Conservation (phyloP, 2,113 vertebrate genomes). For the Mustela nigripes region DNA sequence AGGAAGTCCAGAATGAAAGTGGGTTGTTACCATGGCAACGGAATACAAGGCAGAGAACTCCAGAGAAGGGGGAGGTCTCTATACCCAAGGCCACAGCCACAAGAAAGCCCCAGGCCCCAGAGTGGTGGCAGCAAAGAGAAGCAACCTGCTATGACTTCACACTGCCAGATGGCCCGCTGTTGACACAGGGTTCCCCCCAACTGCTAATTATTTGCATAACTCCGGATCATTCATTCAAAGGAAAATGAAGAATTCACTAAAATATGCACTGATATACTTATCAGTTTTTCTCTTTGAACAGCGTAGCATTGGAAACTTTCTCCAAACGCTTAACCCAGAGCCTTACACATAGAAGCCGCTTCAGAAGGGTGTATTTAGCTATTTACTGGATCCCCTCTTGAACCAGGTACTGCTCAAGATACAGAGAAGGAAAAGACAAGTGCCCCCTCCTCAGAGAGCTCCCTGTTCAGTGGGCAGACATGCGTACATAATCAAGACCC, state of each 20-base stretch:
- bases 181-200: conserved; percentile 54
- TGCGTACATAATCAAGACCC: neutral
- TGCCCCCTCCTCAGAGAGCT: neutral
- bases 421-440: neutral
- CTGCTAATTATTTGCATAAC: conserved; percentile 63
- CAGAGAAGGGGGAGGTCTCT: conserved; percentile 64
- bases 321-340: neutral
- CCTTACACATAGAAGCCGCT: neutral
- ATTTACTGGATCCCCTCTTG: neutral
- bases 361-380: neutral
- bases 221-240: conserved; percentile 57
- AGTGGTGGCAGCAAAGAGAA: conserved; percentile 47
- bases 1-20: conserved; percentile 79
- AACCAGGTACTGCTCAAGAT: neutral
- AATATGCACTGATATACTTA: conserved; percentile 10
- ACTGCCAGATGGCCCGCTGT: conserved; percentile 29
- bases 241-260: conserved; percentile 57
- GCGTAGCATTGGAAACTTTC: neutral
- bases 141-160: conserved; percentile 70
- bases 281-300: conserved; percentile 43
- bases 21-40: conserved; percentile 80
- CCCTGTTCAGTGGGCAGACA: neutral
- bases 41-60: conserved; percentile 74
- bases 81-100: conserved; percentile 45
- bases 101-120: conserved; percentile 49